These are phyloP conservation scores for Macrostomum cliftonense DNA, from an alignment of 2,888 invertebrate genomes.

Conservation along the genomic window DNA sequence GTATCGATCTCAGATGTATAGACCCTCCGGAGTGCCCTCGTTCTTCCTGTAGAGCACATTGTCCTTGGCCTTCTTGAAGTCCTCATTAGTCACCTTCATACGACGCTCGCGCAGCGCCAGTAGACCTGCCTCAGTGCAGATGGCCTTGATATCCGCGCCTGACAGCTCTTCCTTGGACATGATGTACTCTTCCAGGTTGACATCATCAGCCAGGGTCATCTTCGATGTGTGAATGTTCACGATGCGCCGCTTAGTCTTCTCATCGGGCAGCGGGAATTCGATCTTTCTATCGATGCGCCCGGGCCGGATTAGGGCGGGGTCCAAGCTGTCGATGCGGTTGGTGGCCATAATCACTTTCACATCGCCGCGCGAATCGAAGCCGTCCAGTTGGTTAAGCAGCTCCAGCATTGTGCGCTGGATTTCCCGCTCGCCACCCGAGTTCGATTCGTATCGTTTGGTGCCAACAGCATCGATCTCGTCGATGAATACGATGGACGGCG, in stretches of 20 bases:
- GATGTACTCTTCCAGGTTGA: constrained; percentile 83
- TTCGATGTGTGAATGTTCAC: constrained; percentile 95
- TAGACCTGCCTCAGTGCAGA: constrained; percentile 95
- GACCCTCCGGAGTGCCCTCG: constrained; percentile 94
- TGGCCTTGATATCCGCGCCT: constrained; percentile 65
- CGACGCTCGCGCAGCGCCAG: constrained; percentile 91
- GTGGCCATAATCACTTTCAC: constrained; percentile 51
- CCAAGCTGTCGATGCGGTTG: constrained; percentile 78
- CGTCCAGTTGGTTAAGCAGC: constrained; percentile 87
- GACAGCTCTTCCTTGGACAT: constrained; percentile 99
- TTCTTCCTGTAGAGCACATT: constrained; percentile 96
- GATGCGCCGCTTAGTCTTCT: constrained; percentile 76
- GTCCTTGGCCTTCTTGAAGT: constrained; percentile 97
- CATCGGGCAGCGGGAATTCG: constrained; percentile 94
- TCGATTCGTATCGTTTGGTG: constrained; percentile 89
- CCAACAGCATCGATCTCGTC: constrained; percentile 99
- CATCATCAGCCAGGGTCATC: constrained; percentile 91
- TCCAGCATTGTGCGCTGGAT: constrained; percentile 99
- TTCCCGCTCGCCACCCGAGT: constrained; percentile 95
- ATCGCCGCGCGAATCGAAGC: constrained; percentile 85
- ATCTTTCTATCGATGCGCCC: constrained; percentile 97
- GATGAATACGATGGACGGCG: constrained; percentile 96
- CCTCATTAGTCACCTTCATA: constrained; percentile 98
- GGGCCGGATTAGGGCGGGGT: constrained; percentile 91
- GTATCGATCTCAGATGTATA: constrained; percentile 88